Conservation (phyloP, 2,113 vertebrate genomes). For the Plotosus lineatus region DNA sequence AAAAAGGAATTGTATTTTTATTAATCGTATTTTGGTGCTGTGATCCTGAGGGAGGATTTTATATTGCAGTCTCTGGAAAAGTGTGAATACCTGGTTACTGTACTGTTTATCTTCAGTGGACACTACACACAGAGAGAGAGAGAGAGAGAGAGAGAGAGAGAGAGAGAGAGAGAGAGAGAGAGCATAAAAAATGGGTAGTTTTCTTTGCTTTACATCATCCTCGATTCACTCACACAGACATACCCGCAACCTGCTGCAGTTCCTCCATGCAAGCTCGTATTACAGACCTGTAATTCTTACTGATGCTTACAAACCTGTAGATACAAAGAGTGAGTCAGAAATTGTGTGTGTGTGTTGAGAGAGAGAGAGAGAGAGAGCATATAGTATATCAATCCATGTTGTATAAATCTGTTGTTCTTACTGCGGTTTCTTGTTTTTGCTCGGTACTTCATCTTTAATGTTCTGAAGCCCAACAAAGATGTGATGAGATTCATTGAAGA, state of each 20-base stretch:
- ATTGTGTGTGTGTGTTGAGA: not conserved
- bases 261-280: slow-evolving; percentile 95
- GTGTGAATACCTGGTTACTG: slow-evolving; percentile 81
- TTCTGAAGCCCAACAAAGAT: slow-evolving; percentile 92
- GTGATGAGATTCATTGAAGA: slow-evolving; percentile 95
- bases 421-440: slow-evolving; percentile 80
- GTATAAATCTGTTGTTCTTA: slow-evolving; percentile 54
- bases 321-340: slow-evolving; percentile 12
- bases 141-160: not conserved
- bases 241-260: slow-evolving; percentile 85
- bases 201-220: not conserved
- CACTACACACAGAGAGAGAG: slow-evolving; percentile 68
- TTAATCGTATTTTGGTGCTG: not conserved
- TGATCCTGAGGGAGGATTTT: not conserved
- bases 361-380: not conserved
- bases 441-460: slow-evolving; percentile 81
- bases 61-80: not conserved
- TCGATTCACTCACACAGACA: slow-evolving; percentile 18
- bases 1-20: no score
- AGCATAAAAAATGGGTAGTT: not conserved
- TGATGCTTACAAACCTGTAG: slow-evolving; percentile 88
- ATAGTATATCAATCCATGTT: no score
- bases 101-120: slow-evolving; percentile 77
- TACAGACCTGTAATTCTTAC: slow-evolving; percentile 95
- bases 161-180: not conserved